phyloP scores from a whole-genome alignment of 2,888 invertebrate species.

The Caprella mutica region DNA sequence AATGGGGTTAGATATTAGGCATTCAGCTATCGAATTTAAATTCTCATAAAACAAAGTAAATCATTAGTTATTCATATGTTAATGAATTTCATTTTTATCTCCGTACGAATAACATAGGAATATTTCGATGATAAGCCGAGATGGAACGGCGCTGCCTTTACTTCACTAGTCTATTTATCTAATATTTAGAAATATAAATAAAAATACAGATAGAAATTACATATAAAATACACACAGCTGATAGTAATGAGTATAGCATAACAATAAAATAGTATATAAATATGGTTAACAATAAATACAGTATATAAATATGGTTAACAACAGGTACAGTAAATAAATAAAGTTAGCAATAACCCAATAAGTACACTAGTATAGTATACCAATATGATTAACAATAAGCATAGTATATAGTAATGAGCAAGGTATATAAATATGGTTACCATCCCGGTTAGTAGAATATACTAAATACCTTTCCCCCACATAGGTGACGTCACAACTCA shows the following conservation, averaged over 20 bases:
- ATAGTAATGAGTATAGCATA: neutral
- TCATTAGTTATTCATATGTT: neutral
- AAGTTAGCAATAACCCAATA: neutral
- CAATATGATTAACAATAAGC: too few species aligned
- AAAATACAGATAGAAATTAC: neutral
- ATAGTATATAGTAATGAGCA: too few species aligned
- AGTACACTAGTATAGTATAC: too few species aligned
- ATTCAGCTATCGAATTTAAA: neutral
- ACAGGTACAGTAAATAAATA: neutral
- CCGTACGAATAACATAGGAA: too few species aligned
- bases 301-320: conserved; percentile 1
- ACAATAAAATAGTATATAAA: neutral
- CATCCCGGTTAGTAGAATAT: too few species aligned
- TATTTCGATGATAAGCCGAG: too few species aligned
- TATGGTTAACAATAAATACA: neutral
- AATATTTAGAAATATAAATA: neutral
- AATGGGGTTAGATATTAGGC: too few species aligned
- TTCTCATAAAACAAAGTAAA: neutral
- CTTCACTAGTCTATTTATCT: too few species aligned
- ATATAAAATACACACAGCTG: neutral
- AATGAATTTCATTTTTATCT: neutral
- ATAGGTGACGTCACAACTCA: too few species aligned
- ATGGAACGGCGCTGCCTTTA: too few species aligned
- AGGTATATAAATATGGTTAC: too few species aligned
- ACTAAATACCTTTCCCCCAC: too few species aligned